Percentiles rank a stretch among this genome's conserved stretches.
These are phyloP conservation scores for Melitaea cinxia DNA, from an alignment of 1,140 invertebrate species.

Conservation along the genomic window DNA sequence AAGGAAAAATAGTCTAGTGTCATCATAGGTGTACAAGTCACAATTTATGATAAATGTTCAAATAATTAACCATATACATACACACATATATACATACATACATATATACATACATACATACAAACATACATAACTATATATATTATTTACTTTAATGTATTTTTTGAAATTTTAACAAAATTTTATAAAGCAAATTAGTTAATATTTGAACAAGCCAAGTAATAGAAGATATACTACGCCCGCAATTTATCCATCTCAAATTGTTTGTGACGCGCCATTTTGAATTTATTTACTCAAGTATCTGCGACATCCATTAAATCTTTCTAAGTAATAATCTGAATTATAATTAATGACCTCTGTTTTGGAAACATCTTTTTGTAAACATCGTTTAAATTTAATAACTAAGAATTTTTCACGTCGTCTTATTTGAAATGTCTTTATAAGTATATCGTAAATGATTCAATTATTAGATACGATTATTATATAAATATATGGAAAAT, in stretches of 20 bases:
- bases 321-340: slow-evolving; percentile 10
- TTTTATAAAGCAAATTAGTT: slow-evolving; percentile 12
- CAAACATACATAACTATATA: too few relatives aligned
- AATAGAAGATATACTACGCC: slow-evolving; percentile 17
- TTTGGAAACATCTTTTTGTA: neutral
- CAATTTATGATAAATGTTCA: too few relatives aligned
- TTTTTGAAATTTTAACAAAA: neutral
- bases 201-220: neutral
- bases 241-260: slow-evolving; percentile 13
- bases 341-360: slow-evolving; percentile 17
- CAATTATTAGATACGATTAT: too few relatives aligned
- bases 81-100: too few relatives aligned
- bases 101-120: too few relatives aligned
- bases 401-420: neutral
- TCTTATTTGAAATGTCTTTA: neutral
- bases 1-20: too few relatives aligned
- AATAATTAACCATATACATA: too few relatives aligned
- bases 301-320: slow-evolving; percentile 22
- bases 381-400: neutral
- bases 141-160: too few relatives aligned
- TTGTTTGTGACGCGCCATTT: slow-evolving; percentile 29
- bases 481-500: too few relatives aligned
- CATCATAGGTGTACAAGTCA: too few relatives aligned
- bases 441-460: neutral
- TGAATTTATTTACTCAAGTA: slow-evolving; percentile 28